phyloP scores from a whole-genome alignment of 2,797 vertebrate species.

The Pseudomugil tenellus region DNA sequence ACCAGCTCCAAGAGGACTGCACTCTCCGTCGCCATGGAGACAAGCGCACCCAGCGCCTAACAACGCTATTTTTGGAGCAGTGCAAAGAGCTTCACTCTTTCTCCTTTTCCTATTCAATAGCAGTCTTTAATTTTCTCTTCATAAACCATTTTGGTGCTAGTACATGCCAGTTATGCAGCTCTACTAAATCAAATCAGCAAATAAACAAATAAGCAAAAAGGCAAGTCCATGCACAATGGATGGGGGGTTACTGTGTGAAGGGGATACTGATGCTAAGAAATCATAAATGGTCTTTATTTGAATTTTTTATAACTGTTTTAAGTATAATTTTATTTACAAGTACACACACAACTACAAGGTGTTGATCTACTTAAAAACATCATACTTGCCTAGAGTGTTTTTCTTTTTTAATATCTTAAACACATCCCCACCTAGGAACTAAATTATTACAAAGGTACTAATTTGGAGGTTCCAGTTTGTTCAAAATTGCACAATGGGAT shows the following conservation, averaged over 20 bases:
- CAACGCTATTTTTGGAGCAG: conserved; percentile 86
- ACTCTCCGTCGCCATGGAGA: conserved; percentile 85
- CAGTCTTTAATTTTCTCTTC: conserved; percentile 75
- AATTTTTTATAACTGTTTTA: conserved; percentile 11
- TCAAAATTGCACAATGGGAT: conserved; percentile 62
- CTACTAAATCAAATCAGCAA: conserved; percentile 8
- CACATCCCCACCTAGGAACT: conserved; percentile 51
- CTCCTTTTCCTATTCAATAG: conserved; percentile 71
- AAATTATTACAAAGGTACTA: conserved; percentile 62
- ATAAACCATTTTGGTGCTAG: conserved; percentile 62
- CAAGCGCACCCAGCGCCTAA: conserved; percentile 84
- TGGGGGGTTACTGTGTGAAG: background rate
- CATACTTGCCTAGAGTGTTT: conserved; percentile 28
- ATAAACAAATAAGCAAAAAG: background rate
- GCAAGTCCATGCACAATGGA: conserved; percentile 18
- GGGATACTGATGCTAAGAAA: background rate
- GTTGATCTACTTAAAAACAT: conserved; percentile 28
- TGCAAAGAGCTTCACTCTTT: conserved; percentile 80
- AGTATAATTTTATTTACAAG: conserved; percentile 33
- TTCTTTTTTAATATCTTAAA: conserved; percentile 45
- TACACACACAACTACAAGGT: conserved; percentile 28
- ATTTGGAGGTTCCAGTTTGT: conserved; percentile 58
- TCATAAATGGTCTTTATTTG: conserved; percentile 5
- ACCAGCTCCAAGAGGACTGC: conserved; percentile 78
- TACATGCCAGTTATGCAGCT: conserved; percentile 67